Percentiles rank a stretch among this genome's conserved stretches.
These are phyloP conservation scores for Tyria jacobaeae DNA, from an alignment of 2,888 invertebrate genomes.

Conservation along the genomic window DNA sequence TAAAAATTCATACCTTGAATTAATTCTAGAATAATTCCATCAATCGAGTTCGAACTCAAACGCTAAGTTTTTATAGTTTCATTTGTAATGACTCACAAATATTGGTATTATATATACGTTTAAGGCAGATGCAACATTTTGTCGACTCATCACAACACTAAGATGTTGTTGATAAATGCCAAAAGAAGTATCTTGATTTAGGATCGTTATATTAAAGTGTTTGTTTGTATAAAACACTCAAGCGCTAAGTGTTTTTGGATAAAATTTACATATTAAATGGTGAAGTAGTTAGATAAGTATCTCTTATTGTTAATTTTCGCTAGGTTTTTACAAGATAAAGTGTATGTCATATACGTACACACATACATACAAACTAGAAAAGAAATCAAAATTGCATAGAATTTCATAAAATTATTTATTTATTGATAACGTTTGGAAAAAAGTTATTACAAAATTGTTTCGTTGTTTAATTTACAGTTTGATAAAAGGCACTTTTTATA, in stretches of 20 bases:
- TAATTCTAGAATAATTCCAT: background rate
- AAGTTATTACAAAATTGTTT: no score
- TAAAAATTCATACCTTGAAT: background rate
- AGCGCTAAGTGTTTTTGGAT: background rate
- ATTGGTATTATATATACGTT: conserved; percentile 25
- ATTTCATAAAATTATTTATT: no score
- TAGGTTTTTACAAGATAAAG: background rate
- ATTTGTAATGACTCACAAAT: conserved; percentile 14
- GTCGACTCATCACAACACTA: conserved; percentile 71
- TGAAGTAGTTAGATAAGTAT: background rate
- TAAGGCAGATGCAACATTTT: conserved; percentile 45
- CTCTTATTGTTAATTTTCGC: background rate
- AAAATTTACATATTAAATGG: background rate
- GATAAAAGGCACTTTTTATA: no score
- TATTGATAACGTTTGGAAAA: no score
- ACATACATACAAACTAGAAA: no score
- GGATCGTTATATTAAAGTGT: conserved; percentile 17
- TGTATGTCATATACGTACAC: background rate
- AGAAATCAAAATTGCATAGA: no score
- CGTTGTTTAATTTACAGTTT: no score
- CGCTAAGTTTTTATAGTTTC: conserved; percentile 6
- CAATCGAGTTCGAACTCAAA: background rate
- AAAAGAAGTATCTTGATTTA: conserved; percentile 52
- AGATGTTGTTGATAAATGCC: conserved; percentile 79
- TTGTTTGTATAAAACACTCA: conserved; percentile 18